Evolutionary conservation across 2,113 vertebrate genomes (phyloP), one percentile per base, ranked within the genome.

Genomic region (Actenoides hombroni): DNA sequence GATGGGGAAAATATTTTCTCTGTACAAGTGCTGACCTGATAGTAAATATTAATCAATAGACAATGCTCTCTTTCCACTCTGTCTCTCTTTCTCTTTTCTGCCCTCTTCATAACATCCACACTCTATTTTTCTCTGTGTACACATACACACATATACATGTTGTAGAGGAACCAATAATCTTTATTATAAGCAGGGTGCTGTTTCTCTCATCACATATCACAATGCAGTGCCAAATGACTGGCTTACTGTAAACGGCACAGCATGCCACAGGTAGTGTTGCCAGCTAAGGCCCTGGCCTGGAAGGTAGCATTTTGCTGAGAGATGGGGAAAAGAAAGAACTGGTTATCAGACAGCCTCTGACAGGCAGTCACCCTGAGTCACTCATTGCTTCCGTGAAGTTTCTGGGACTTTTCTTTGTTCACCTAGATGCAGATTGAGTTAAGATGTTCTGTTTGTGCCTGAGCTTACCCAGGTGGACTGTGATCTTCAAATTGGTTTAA

Each of bases 1-100:
- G 69, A 91, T 29, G 28, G 40, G 92, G 86, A 87, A 94, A 96
- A 95, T 70, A 56, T 63, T 86, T 94, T 65, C 57, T 64, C 49
- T 71, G 60, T 85, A 29, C 48, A 44, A 53, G 28, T 25, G 6
- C 23, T 78, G 49, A 48, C 28, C 33, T 35, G 9, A 83, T 4
- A 59, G 13, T 16, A 51, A 63, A 35, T 69, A 56, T 81, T 61
- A 80, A 83, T 71, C 33, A 49, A 46, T 48, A 70, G 17, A 40
- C 44, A 86, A 92, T 44, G 4, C 14, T 71, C 12, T 53, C 24
- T 80, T 68, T 75, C 35, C 4, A 42, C 12, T 59, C 26, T 57
- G 16, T 53, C 75, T 76, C 37, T 74, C 21, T 53, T 60, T 49
- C 19, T 56, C 24, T 70, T 75, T 74, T 39, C 12, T 17, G 18